Evolutionary conservation across 2,888 invertebrate species (phyloP), one percentile per base, ranked within the genome.

Genomic region (Dynastes grantii): DNA sequence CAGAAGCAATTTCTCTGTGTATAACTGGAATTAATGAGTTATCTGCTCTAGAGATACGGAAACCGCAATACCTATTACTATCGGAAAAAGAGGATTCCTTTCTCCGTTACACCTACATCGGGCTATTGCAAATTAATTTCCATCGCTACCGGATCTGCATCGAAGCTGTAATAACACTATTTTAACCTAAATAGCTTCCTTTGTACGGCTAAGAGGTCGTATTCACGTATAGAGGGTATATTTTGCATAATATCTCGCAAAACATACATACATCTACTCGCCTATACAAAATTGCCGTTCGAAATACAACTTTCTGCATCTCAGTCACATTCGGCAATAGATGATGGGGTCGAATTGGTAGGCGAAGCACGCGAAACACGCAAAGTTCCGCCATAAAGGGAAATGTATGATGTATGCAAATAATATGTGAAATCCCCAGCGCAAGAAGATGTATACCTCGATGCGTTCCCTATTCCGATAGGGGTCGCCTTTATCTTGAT

Each of bases 1-100:
- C 63, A 45, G 61, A 75, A 75, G 61, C 73, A 61, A 61, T 75
- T 75, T 61, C 73, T 75, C 73, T 61, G 61, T 75, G 58, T 75
- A 45, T 73, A 53, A 61, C 61, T 32, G 27, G 61, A 75, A 63
- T 75, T 61, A 75, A 75, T 75, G 61, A 45, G 73, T 27, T 61
- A 51, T 27, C 27, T 6, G 27, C 8, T 32, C 32, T 13, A 9
- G 29, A 37, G 61, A 29, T 29, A 63, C 63, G 63, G 29, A 29
- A 63, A 63, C 63, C 63, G 32, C 32, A 63, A n/a, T 29, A 32
- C 29, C 61, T 61, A 61, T 2, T 16, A n/a, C 4, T 45, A 45
- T 45, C 45, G 45, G 45, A 45, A 45, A 45, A 45, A 45, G 32
- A 45, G 45, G 45, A 45, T 5, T 11, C 11, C 8, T 45, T 45